These are phyloP conservation scores for Lasioglossum vierecki DNA, from an alignment of 2,888 invertebrate genomes.

Conservation along the genomic window DNA sequence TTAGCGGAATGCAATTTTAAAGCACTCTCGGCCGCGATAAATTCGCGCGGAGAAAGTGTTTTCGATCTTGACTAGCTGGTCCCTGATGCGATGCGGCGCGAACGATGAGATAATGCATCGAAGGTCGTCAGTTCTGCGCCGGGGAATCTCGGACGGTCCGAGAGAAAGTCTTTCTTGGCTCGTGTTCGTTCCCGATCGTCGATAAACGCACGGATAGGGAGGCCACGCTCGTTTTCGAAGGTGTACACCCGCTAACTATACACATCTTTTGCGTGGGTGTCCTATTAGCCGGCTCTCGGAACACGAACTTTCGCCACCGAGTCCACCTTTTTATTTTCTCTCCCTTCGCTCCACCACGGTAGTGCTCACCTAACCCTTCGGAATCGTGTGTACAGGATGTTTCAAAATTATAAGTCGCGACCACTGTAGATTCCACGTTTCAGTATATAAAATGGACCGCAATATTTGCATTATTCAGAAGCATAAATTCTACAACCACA, in stretches of 20 bases:
- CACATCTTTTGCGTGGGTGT: constrained; percentile 22
- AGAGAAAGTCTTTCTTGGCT: constrained; percentile 29
- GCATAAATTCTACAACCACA: too few species aligned
- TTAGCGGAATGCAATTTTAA: constrained; percentile 6
- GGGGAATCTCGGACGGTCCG: constrained; percentile 9
- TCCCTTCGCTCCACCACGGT: neutral
- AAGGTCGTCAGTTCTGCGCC: constrained; percentile 18
- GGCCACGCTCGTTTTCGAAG: constrained; percentile 6
- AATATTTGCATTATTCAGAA: too few species aligned
- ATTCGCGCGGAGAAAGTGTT: constrained; percentile 29
- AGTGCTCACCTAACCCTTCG: neutral
- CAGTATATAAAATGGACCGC: too few species aligned
- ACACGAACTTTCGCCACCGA: constrained; percentile 55
- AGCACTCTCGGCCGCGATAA: constrained; percentile 22
- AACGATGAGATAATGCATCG: constrained; percentile 33
- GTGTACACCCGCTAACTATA: constrained; percentile 5
- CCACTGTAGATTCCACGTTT: too few species aligned
- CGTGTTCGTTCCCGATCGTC: neutral
- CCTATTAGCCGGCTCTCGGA: constrained; percentile 43
- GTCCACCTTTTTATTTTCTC: neutral
- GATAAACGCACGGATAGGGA: neutral
- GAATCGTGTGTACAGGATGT: neutral
- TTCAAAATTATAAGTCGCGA: neutral
- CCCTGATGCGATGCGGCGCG: constrained; percentile 1
- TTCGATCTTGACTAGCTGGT: constrained; percentile 6